phyloP scores from a whole-genome alignment of 2,888 invertebrate genomes.

The Drosophila phalerata region DNA sequence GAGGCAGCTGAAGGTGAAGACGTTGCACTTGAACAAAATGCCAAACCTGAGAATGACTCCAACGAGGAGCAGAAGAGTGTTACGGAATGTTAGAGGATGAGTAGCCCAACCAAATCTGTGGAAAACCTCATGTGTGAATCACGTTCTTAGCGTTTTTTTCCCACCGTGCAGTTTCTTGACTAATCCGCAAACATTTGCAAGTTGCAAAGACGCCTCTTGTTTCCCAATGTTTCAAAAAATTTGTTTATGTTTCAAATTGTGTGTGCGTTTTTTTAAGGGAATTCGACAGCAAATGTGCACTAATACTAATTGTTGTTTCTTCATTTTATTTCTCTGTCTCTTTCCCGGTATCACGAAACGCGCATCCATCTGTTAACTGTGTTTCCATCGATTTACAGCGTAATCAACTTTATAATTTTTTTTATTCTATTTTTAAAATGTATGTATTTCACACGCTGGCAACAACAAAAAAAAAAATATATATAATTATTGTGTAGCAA shows the following conservation, averaged over 20 bases:
- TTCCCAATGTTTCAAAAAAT: slow-evolving; percentile 18
- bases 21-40: slow-evolving; percentile 36
- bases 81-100: slow-evolving; percentile 77
- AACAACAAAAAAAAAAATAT: slow-evolving; percentile 50
- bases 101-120: slow-evolving; percentile 58
- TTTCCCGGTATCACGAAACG: slow-evolving; percentile 59
- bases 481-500: slow-evolving; percentile 71
- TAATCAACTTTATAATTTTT: slow-evolving; percentile 81
- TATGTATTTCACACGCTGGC: slow-evolving; percentile 77
- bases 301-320: slow-evolving; percentile 36
- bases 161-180: slow-evolving; percentile 18
- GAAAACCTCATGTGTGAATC: slow-evolving; percentile 43
- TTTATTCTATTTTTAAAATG: slow-evolving; percentile 75
- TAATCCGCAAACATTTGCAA: slow-evolving; percentile 12
- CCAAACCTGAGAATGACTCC: slow-evolving; percentile 24
- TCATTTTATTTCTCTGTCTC: slow-evolving; percentile 53
- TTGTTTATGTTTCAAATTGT: slow-evolving; percentile 17
- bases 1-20: slow-evolving; percentile 49
- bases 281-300: neutral
- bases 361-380: slow-evolving; percentile 36
- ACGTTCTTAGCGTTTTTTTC: neutral
- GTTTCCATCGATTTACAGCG: slow-evolving; percentile 73
- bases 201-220: neutral
- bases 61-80: slow-evolving; percentile 43
- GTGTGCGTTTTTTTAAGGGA: slow-evolving; percentile 13